Conservation (phyloP, 1,140 invertebrate genomes). For the Sitophilus oryzae region DNA sequence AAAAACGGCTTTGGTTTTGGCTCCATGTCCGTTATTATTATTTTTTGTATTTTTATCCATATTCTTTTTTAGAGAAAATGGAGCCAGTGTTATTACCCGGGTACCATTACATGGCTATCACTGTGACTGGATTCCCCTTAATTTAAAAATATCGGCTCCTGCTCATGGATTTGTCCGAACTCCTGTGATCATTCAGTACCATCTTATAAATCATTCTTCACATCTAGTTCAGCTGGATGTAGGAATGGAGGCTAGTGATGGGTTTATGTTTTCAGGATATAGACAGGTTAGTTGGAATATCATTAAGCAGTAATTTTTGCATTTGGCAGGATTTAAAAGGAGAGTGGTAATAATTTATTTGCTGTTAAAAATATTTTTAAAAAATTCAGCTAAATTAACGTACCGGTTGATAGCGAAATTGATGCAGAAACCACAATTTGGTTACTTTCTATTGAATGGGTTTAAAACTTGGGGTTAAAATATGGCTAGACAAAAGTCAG, state of each 20-base stretch:
- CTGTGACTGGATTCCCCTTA: slow-evolving; percentile 63
- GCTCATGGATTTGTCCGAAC: slow-evolving; percentile 67
- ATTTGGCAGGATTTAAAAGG: neutral
- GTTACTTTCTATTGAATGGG: too few species aligned
- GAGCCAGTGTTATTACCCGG: slow-evolving; percentile 44
- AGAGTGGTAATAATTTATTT: neutral
- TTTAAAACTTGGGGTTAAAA: too few species aligned
- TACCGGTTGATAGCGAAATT: too few species aligned
- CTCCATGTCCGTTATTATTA: neutral
- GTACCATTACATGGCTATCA: slow-evolving; percentile 53
- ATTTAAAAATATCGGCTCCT: slow-evolving; percentile 65
- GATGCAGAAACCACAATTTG: too few species aligned
- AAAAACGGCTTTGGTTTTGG: too few species aligned
- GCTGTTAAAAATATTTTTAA: too few species aligned
- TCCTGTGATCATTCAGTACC: slow-evolving; percentile 63
- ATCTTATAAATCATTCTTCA: slow-evolving; percentile 64
- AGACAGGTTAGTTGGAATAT: slow-evolving; percentile 60
- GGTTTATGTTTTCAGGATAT: slow-evolving; percentile 86
- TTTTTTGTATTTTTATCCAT: neutral
- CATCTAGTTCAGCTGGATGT: slow-evolving; percentile 67
- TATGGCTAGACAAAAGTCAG: too few species aligned
- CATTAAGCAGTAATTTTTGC: neutral
- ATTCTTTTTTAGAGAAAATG: slow-evolving; percentile 28
- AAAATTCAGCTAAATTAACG: too few species aligned
- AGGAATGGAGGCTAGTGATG: slow-evolving; percentile 73